phyloP scores from a whole-genome alignment of 2,113 vertebrate genomes.

The Menura novaehollandiae region DNA sequence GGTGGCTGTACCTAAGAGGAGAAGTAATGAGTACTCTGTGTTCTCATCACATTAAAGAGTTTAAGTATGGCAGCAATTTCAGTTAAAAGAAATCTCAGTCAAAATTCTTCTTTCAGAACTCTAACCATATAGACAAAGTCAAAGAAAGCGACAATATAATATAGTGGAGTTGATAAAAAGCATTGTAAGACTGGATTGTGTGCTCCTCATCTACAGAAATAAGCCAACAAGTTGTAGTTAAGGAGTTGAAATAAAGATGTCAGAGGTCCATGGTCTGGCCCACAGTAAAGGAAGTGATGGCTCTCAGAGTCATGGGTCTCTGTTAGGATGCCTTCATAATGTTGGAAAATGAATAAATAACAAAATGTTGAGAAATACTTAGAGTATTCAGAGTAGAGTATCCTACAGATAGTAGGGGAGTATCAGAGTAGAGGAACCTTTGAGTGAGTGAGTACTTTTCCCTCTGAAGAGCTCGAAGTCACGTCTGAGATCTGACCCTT shows the following conservation, averaged over 20 bases:
- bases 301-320: background rate
- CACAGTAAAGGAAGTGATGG: background rate
- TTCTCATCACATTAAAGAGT: background rate
- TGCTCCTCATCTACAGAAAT: background rate
- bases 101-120: background rate
- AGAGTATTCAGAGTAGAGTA: too few species aligned
- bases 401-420: too few species aligned
- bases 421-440: background rate
- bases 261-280: background rate
- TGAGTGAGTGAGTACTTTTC: background rate
- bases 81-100: background rate
- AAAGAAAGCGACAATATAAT: background rate
- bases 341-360: background rate
- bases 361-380: background rate
- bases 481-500: background rate
- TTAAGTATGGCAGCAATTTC: background rate
- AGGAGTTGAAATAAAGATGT: background rate
- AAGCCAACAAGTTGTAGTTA: background rate
- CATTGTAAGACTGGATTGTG: background rate
- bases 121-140: background rate
- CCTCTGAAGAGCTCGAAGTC: background rate
- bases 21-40: background rate
- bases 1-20: background rate
- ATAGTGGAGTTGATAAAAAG: background rate
- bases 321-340: background rate